Evolutionary conservation across 2,797 vertebrate species (phyloP).

Genomic region (Urocyon cinereoargenteus): DNA sequence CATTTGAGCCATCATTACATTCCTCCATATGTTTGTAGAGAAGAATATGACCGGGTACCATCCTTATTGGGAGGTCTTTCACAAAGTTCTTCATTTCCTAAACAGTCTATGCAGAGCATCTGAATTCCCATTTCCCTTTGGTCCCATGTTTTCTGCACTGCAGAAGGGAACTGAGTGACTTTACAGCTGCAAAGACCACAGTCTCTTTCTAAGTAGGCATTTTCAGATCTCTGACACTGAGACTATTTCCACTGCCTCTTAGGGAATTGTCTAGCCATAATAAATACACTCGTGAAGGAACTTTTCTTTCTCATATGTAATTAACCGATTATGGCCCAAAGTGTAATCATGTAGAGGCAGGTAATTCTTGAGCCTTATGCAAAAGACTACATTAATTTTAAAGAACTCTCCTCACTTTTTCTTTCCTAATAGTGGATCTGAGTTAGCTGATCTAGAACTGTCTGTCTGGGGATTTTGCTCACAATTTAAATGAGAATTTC

Average conservation of each 20-base stretch:
- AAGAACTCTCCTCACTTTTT: not conserved
- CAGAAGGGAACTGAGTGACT: not conserved
- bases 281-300: not conserved
- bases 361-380: conserved; percentile 37
- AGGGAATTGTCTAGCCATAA: not conserved
- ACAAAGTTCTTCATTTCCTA: not conserved
- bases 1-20: not conserved
- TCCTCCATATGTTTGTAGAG: not conserved
- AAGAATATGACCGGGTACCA: not conserved
- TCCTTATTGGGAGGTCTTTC: not conserved
- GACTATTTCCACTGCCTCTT: not conserved
- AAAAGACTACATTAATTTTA: conserved; percentile 45
- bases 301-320: not conserved
- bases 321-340: not conserved
- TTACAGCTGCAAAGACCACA: not conserved
- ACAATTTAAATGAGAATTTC: conserved; percentile 56
- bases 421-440: not conserved
- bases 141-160: not conserved
- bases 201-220: not conserved
- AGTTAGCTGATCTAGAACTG: not conserved
- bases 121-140: not conserved
- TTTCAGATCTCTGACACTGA: not conserved
- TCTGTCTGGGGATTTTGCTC: not conserved
- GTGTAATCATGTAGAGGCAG: not conserved
- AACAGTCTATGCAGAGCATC: not conserved